Evolutionary conservation across 2,797 vertebrate genomes (phyloP).

Genomic region (Molossus alvarezi): DNA sequence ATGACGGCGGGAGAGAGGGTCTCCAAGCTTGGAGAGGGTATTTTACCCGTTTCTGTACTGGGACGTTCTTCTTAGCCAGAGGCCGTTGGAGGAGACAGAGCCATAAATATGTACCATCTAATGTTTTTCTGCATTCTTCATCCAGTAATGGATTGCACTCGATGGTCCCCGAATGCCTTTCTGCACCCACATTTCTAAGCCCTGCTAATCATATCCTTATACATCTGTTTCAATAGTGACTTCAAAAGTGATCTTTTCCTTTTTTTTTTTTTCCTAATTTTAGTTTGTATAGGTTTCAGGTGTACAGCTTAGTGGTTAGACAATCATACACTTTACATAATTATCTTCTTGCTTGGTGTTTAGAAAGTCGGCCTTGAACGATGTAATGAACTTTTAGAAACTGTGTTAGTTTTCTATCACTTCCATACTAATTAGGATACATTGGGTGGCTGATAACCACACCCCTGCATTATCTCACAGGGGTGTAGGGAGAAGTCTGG

Average conservation of each 20-base stretch:
- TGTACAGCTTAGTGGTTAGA: background rate
- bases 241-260: background rate
- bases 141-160: conserved; percentile 36
- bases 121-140: conserved; percentile 45
- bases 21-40: background rate
- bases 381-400: background rate
- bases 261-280: background rate
- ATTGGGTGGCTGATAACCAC: background rate
- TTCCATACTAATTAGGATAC: conserved; percentile 26
- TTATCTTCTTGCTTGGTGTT: background rate
- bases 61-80: background rate
- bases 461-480: background rate
- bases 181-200: conserved; percentile 25
- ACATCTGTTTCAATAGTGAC: background rate
- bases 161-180: background rate
- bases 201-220: background rate
- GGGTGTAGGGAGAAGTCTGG: background rate
- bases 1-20: background rate
- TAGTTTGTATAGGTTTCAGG: background rate
- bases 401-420: background rate
- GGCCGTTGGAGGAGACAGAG: background rate
- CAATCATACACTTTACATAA: background rate
- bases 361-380: background rate
- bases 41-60: background rate
- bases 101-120: conserved; percentile 43